These are phyloP conservation scores for Drosophila borealis DNA, from an alignment of 2,888 invertebrate species.

Conservation along the genomic window DNA sequence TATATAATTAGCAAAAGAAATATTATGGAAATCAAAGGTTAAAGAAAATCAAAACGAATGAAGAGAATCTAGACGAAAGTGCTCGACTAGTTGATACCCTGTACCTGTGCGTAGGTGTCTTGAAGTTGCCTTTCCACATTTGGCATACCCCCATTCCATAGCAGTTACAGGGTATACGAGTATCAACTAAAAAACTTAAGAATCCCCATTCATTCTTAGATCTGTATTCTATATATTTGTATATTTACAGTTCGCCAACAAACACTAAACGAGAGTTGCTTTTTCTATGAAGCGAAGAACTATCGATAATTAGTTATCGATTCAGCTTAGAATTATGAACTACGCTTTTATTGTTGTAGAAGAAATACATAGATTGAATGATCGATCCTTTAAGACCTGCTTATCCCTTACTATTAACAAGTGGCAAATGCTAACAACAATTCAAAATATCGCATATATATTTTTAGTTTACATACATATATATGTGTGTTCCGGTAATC, in stretches of 20 bases:
- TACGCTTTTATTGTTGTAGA: conserved; percentile 23
- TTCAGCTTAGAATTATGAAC: conserved; percentile 23
- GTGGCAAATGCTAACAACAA: conserved; percentile 73
- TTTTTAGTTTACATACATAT: neutral
- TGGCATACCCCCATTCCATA: too few relatives aligned
- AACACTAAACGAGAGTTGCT: conserved; percentile 29
- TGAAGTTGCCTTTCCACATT: too few relatives aligned
- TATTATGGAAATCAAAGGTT: neutral
- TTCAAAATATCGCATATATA: conserved; percentile 45
- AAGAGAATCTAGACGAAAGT: neutral
- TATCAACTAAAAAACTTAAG: conserved; percentile 11
- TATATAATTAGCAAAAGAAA: conserved; percentile 3
- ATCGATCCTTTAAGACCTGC: conserved; percentile 31
- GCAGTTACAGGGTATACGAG: neutral
- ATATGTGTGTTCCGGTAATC: conserved; percentile 11
- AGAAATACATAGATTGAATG: conserved; percentile 46
- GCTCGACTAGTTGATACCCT: conserved; percentile 32
- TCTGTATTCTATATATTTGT: conserved; percentile 20
- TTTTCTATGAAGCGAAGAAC: conserved; percentile 51
- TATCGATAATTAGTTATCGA: conserved; percentile 28
- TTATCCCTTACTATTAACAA: conserved; percentile 56
- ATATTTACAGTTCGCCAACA: conserved; percentile 59
- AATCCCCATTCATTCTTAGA: conserved; percentile 20
- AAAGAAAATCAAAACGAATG: conserved; percentile 36
- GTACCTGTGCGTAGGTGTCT: neutral